Conservation (phyloP, 2,113 vertebrate species). For the human region GRCh38 chr3:154151501-154152000, state of each 20-base stretch:
- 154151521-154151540: background rate
- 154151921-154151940: background rate
- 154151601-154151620: background rate
- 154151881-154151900: background rate
- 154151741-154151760: no score
- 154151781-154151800: background rate
- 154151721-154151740: background rate
- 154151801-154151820: background rate
- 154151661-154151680: background rate
- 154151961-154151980: background rate
- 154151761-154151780: rapidly evolving
- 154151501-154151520: background rate
- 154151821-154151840: background rate
- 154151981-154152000: conserved; percentile 29
- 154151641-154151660: background rate
- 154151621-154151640: background rate
- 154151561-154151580: background rate
- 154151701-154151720: background rate
- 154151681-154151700: background rate
- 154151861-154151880: background rate
- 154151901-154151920: background rate
- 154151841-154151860: background rate
- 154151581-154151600: background rate
- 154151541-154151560: background rate
- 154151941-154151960: background rate